phyloP scores from a whole-genome alignment of 2,113 vertebrate genomes.

The Lipophrys pholis region DNA sequence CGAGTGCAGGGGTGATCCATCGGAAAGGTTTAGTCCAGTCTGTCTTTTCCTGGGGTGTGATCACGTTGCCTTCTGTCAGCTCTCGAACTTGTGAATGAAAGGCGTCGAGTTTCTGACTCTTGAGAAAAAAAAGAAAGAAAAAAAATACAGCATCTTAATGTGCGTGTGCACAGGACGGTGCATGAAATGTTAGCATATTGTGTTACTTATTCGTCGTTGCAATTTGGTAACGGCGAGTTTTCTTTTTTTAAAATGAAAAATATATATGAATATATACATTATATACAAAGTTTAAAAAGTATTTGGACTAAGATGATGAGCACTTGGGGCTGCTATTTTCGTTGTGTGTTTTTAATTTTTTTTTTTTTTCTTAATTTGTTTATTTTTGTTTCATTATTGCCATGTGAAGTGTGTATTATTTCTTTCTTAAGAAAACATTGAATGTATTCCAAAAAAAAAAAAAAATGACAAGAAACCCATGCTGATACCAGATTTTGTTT shows the following conservation, averaged over 20 bases:
- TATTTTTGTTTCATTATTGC: constrained; percentile 81
- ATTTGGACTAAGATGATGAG: constrained; percentile 86
- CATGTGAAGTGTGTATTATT: constrained; percentile 86
- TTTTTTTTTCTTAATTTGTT: constrained; percentile 64
- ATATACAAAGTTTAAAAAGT: constrained; percentile 87
- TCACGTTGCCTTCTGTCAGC: constrained; percentile 85
- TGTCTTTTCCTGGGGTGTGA: constrained; percentile 73
- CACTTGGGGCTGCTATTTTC: constrained; percentile 87
- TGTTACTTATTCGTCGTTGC: constrained; percentile 86
- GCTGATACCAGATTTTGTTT: constrained; percentile 79
- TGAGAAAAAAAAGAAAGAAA: constrained; percentile 40
- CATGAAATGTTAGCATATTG: constrained; percentile 85
- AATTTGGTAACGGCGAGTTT: constrained; percentile 83
- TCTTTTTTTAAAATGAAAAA: constrained; percentile 82
- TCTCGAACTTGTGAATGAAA: constrained; percentile 85
- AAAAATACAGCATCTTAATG: constrained; percentile 82
- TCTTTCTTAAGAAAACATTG: constrained; percentile 83
- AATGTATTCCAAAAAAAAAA: constrained; percentile 86
- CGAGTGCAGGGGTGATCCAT: constrained; percentile 79
- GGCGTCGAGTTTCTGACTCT: constrained; percentile 81
- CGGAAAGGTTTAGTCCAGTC: constrained; percentile 72
- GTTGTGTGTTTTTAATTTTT: constrained; percentile 61
- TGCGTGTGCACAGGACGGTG: constrained; percentile 81
- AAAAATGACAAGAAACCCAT: constrained; percentile 72
- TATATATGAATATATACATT: constrained; percentile 85